Percentiles rank a stretch among this genome's conserved stretches.
These are phyloP conservation scores for Rhagophthalmus giganteus DNA, from an alignment of 2,888 invertebrate species.

Conservation along the genomic window DNA sequence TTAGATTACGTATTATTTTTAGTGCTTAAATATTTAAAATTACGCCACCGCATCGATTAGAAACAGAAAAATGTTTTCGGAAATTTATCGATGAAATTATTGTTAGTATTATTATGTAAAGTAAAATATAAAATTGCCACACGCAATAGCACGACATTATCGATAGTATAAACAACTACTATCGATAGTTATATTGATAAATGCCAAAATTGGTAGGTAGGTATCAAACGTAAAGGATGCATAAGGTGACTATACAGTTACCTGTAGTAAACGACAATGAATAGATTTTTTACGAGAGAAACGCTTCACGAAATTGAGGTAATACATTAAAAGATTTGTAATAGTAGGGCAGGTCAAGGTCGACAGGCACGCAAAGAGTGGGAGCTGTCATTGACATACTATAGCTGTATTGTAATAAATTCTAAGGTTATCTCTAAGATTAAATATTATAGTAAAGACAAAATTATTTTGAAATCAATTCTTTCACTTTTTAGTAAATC, in stretches of 20 bases:
- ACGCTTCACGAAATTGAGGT: conserved; percentile 24
- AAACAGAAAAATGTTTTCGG: too few relatives aligned
- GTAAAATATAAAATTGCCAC: too few relatives aligned
- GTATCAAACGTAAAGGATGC: background rate
- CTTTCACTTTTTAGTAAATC: too few relatives aligned
- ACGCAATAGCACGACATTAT: background rate
- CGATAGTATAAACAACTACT: too few relatives aligned
- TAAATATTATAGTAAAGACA: conserved; percentile 6
- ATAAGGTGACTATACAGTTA: conserved; percentile 12
- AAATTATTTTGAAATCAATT: conserved; percentile 10
- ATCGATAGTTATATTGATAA: too few relatives aligned
- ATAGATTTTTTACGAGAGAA: conserved; percentile 18
- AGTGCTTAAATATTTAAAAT: too few relatives aligned
- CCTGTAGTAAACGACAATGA: conserved; percentile 7
- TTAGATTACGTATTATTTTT: too few relatives aligned
- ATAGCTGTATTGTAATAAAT: conserved; percentile 26
- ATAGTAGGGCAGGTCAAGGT: conserved; percentile 43
- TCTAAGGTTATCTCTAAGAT: conserved; percentile 19
- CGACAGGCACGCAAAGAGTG: conserved; percentile 35
- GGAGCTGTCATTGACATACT: conserved; percentile 43
- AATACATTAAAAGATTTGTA: conserved; percentile 29
- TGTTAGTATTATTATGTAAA: too few relatives aligned
- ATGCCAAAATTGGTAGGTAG: too few relatives aligned
- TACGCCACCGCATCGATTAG: too few relatives aligned
- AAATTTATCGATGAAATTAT: too few relatives aligned